Base-by-base conservation (phyloP, 2,888 invertebrate species). In the Orgyia antiqua region DNA sequence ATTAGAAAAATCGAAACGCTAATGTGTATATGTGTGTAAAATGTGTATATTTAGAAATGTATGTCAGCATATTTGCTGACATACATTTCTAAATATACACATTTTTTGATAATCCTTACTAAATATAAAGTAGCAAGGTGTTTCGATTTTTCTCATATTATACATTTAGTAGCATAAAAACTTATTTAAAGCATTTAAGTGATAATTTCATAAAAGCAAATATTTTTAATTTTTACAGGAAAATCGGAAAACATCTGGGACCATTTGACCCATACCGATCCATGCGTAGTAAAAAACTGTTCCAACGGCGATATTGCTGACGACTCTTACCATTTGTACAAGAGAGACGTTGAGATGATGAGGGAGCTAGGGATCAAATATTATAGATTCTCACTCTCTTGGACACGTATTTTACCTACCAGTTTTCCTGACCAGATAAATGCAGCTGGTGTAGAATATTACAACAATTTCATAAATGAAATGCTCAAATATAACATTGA, bases 191-290 rank as follows among this genome's bases (percentile, higher is more conserved):
- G n/a, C n/a, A n/a, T n/a, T n/a, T n/a, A n/a, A n/a, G n/a, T n/a
- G n/a, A n/a, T n/a, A n/a, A n/a, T n/a, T n/a, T n/a, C n/a, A n/a
- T n/a, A n/a, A n/a, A n/a, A n/a, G n/a, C n/a, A n/a, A n/a, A n/a
- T n/a, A n/a, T n/a, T n/a, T 15, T 6, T 15, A 15, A 15, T 15
- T 6, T 15, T 51, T 61, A n/a, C 36, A 79, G 89, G 87, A 10
- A 89, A 89, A 61, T 68, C 83, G 1, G 80, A 83, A 63, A 88
- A 83, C 31, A 89, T 90, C 35, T 91, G 91, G 91, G 91, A 92
- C 63, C 75, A 59, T 33, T 59, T 89, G 42, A 82, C 88, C 1
- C 89, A 89, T 18, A 50, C 30, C n/a, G 29, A 44, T 1, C 64
- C 87, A 0, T 84, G 87, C 11, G 68, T 74, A 20, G 83, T 90